Evolutionary conservation across 2,888 invertebrate genomes (phyloP), one percentile per base, ranked within the genome.

Genomic region (Xylota segnis): DNA sequence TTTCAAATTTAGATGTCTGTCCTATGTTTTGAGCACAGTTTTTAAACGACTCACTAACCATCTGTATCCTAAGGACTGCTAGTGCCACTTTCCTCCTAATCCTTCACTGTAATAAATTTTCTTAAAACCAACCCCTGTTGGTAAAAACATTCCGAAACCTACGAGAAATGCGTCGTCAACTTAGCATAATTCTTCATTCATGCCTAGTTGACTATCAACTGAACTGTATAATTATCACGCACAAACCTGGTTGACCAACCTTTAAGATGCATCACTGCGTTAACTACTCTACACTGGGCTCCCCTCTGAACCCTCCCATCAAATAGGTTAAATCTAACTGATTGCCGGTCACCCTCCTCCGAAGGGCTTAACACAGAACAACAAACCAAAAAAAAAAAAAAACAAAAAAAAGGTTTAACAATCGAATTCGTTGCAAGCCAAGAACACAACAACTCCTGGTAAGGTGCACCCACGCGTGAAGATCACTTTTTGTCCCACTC

Each of bases 171-270:
- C 86, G 71, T 82, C 72, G 76, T 77, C 82, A 68, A 77, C 86
- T 86, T 77, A 50, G 72, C 77, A 72, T 82, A 82, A 86, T 86
- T 81, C 66, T 82, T 86, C 76, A 86, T 86, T 86, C 86, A 86
- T 77, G 86, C 82, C 82, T 86, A 82, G 86, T 86, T 86, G 86
- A 63, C 66, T 54, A 86, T 76, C 76, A 86, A 86, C 86, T 86
- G 76, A 86, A 86, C 82, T 86, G 86, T 86, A 72, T 86, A 86
- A 86, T 86, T 86, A 86, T 86, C 86, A 86, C 81, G 71, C 86
- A 82, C 66, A 86, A 82, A 77, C 82, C 58, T 77, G 82, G 82
- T 86, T 82, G 82, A 82, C 86, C 86, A 86, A 86, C 81, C 82
- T 86, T 82, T 86, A 77, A 61, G 81, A 86, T 82, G 82, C 86